A percentile compares a stretch with the other conserved stretches of the same genome.
Evolutionary conservation across 1,140 invertebrate genomes (phyloP).

Genomic region (Meloidogyne exigua): DNA sequence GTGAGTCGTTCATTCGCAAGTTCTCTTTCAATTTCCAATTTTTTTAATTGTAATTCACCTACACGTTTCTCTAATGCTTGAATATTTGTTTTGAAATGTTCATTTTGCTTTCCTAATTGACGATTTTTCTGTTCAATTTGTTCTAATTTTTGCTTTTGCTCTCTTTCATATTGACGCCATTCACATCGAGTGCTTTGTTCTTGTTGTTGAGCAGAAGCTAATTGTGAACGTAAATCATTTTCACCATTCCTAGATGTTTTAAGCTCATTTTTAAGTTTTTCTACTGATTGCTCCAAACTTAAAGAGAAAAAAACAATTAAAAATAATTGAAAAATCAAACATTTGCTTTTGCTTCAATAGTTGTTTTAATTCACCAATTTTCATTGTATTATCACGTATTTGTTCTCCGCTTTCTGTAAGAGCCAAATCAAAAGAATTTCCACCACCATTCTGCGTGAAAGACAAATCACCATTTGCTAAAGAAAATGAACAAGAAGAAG

Average conservation of each 20-base stretch:
- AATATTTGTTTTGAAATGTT: conserved; percentile 35
- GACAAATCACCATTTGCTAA: background rate
- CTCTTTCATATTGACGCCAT: conserved; percentile 28
- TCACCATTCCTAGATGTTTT: conserved; percentile 30
- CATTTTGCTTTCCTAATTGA: conserved; percentile 44
- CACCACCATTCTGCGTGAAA: background rate
- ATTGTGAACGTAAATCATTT: conserved; percentile 32
- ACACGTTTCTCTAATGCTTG: conserved; percentile 46
- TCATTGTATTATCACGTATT: conserved; percentile 20
- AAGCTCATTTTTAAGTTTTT: conserved; percentile 30
- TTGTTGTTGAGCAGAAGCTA: conserved; percentile 30
- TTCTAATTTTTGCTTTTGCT: conserved; percentile 33
- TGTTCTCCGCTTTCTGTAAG: background rate
- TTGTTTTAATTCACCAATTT: conserved; percentile 18
- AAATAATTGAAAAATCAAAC: conserved; percentile 2
- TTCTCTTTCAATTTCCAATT: conserved; percentile 47
- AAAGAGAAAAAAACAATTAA: conserved; percentile 8
- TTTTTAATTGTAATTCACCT: conserved; percentile 40
- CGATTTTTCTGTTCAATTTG: conserved; percentile 42
- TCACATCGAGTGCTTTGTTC: conserved; percentile 31
- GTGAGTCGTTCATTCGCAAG: conserved; percentile 39
- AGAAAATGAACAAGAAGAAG: background rate
- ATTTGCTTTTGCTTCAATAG: conserved; percentile 23
- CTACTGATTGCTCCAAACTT: conserved; percentile 29
- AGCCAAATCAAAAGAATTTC: background rate